A percentile compares a stretch with the other conserved stretches of the same genome.
Evolutionary conservation across 2,113 vertebrate genomes (phyloP).

Genomic region (Paradoxurus hermaphroditus): DNA sequence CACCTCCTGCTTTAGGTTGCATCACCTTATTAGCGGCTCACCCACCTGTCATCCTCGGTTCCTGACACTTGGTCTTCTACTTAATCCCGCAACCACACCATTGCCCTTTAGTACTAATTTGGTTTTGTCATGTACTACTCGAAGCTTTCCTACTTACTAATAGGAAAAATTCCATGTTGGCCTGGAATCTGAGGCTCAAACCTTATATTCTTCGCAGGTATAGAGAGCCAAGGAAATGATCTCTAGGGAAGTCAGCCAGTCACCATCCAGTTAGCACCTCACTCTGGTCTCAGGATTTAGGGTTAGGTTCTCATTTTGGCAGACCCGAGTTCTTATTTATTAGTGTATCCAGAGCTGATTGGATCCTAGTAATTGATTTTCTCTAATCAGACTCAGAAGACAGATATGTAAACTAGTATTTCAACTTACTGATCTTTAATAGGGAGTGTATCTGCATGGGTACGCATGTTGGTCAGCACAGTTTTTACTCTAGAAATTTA

Average conservation of each 20-base stretch:
- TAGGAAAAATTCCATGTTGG: background rate
- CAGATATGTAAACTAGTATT: background rate
- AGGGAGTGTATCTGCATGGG: background rate
- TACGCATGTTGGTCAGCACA: background rate
- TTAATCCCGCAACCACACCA: background rate
- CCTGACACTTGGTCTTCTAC: background rate
- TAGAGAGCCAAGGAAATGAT: background rate
- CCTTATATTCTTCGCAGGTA: background rate
- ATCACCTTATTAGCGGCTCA: background rate
- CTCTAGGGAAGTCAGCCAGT: background rate
- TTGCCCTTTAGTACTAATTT: background rate
- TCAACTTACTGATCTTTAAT: background rate
- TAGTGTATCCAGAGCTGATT: background rate
- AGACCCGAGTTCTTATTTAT: background rate
- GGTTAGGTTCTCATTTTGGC: background rate
- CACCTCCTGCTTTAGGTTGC: background rate
- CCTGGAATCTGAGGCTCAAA: background rate
- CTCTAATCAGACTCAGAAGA: background rate
- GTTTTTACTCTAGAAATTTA: background rate
- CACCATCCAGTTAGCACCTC: background rate
- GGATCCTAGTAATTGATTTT: background rate
- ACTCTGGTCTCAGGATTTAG: background rate
- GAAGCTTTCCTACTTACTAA: background rate
- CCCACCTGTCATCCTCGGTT: background rate
- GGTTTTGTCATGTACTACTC: background rate